A percentile compares a stretch with the other conserved stretches of the same genome.
Conservation (phyloP, 2,888 invertebrate genomes). For the Campoplex capitator region DNA sequence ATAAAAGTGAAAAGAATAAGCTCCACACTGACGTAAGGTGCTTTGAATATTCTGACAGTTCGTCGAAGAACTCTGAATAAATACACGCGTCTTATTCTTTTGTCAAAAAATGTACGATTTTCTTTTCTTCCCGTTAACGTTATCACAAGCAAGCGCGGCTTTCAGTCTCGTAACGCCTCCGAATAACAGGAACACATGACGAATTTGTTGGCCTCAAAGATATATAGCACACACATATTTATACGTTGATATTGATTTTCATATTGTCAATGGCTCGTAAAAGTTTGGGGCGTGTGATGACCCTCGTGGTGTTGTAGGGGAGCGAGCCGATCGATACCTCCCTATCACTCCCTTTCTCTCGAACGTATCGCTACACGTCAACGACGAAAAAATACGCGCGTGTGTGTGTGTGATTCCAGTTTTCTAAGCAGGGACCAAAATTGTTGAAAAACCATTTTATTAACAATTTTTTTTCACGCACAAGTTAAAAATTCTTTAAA, state of each 20-base stretch:
- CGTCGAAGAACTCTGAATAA: neutral
- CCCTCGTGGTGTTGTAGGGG: constrained; percentile 7
- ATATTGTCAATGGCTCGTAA: constrained; percentile 33
- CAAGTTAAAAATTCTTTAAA: neutral
- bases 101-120: neutral
- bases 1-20: neutral
- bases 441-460: neutral
- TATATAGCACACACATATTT: constrained; percentile 5
- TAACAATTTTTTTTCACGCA: neutral
- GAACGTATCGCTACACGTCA: neutral
- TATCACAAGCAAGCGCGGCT: constrained; percentile 69
- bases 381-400: neutral
- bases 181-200: constrained; percentile 74
- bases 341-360: neutral
- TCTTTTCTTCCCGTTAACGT: constrained; percentile 55
- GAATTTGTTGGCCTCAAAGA: constrained; percentile 46
- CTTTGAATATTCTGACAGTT: neutral
- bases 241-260: constrained; percentile 27
- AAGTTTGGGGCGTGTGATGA: constrained; percentile 32
- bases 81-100: constrained; percentile 39
- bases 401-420: neutral
- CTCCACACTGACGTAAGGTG: neutral
- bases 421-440: neutral
- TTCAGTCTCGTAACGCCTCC: constrained; percentile 78
- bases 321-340: constrained; percentile 43